These are phyloP conservation scores for Periophthalmus magnuspinnatus DNA, from an alignment of 2,797 vertebrate species.

Conservation along the genomic window DNA sequence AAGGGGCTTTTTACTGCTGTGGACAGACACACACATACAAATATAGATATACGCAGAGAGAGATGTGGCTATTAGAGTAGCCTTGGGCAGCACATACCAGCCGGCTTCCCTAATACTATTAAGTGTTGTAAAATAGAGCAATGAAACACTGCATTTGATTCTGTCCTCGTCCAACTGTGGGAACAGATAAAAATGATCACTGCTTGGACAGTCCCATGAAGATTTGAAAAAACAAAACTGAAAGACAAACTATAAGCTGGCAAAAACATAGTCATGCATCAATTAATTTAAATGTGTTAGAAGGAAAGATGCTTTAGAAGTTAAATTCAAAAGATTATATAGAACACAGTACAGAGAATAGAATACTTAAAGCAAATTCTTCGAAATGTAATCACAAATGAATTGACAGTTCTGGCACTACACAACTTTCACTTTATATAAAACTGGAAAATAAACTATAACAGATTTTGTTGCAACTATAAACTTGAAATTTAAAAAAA, in stretches of 20 bases:
- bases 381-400: background rate
- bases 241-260: slow-evolving; percentile 20
- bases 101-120: slow-evolving; percentile 37
- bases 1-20: slow-evolving; percentile 51
- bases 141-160: slow-evolving; percentile 50
- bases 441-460: too few species aligned
- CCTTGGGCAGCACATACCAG: slow-evolving; percentile 47
- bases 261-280: background rate
- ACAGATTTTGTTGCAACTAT: too few species aligned
- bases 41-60: slow-evolving; percentile 29
- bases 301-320: background rate
- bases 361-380: background rate
- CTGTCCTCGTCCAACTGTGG: slow-evolving; percentile 34
- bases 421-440: too few species aligned
- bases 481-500: too few species aligned
- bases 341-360: background rate
- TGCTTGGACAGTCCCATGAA: slow-evolving; percentile 44
- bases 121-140: slow-evolving; percentile 48
- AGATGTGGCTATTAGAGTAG: slow-evolving; percentile 36
- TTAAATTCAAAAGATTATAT: background rate
- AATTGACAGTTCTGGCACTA: too few species aligned
- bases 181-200: slow-evolving; percentile 35
- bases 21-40: slow-evolving; percentile 21
- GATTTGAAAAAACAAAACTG: slow-evolving; percentile 19
- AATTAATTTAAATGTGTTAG: background rate